Percentiles rank a stretch among this genome's conserved stretches.
phyloP scores from a whole-genome alignment of 2,113 vertebrate genomes.

The Eonycteris spelaea region DNA sequence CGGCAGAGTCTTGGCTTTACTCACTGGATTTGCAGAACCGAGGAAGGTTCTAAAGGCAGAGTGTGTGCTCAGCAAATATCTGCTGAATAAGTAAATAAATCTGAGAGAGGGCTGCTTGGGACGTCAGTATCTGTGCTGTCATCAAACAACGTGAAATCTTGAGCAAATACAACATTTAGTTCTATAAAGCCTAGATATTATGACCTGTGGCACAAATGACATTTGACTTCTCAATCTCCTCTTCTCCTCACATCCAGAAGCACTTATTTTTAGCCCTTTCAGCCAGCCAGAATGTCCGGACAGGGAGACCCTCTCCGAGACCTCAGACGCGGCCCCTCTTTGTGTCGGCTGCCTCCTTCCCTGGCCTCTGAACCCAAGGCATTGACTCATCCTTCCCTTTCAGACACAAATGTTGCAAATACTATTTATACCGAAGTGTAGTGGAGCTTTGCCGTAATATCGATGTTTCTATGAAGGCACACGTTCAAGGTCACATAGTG shows the following conservation, averaged over 20 bases:
- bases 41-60: not conserved
- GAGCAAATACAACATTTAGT: not conserved
- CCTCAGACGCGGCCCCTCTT: accelerated
- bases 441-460: not conserved
- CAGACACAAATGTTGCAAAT: not conserved
- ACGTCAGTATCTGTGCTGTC: not conserved
- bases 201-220: not conserved
- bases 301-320: not conserved
- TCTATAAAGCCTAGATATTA: not conserved
- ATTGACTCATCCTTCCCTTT: accelerated
- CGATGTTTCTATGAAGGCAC: not conserved
- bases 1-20: not conserved
- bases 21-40: not conserved
- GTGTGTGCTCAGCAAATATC: not conserved
- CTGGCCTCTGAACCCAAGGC: accelerated
- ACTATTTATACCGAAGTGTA: accelerated
- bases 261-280: not conserved
- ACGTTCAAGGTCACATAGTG: not conserved
- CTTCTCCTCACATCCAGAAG: not conserved
- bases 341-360: too few species aligned
- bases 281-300: too few species aligned
- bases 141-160: not conserved
- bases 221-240: not conserved
- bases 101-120: not conserved
- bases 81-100: not conserved